Base-by-base conservation (phyloP, 23 tunicate genomes). In the Corella eumyota region DNA sequence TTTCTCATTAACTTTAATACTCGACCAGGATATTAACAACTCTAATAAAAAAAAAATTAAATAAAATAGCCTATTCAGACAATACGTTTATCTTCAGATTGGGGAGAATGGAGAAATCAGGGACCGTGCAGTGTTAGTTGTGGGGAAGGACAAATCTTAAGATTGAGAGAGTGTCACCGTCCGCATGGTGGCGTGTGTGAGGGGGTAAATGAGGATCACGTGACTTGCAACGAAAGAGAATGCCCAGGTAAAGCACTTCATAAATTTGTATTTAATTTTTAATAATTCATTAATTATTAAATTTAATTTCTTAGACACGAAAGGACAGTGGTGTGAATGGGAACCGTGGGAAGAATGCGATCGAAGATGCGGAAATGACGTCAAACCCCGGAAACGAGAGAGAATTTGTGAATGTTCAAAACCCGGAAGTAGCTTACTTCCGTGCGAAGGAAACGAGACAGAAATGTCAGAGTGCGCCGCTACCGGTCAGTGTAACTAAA, bases 221-320 rank as follows among this genome's bases (percentile, higher is more conserved):
- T 76, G 1, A 74, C 83, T 1, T 76, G 83, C 48, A 53, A 59
- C 38, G 67, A 56, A 48, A 29, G 36, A 17, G 34, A 58, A 2
- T 76, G 83, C 49, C 66, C 36, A 67, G 63, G 83, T 76, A 26
- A 40, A 40, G n/a, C n/a, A n/a, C n/a, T n/a, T n/a, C n/a, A n/a
- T n/a, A n/a, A n/a, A n/a, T n/a, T n/a, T n/a, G n/a, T n/a, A n/a
- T n/a, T n/a, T n/a, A n/a, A n/a, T n/a, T n/a, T n/a, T n/a, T n/a
- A n/a, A n/a, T n/a, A n/a, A n/a, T n/a, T n/a, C n/a, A n/a, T n/a
- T n/a, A n/a, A n/a, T n/a, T n/a, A n/a, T n/a, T n/a, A n/a, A n/a
- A n/a, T n/a, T n/a, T n/a, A n/a, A n/a, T n/a, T 40, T 40, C 48
- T 9, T 40, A 9, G 48, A 9, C 48, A 40, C 57, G 23, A 27